These are phyloP conservation scores for Drosophila mimetica DNA, from an alignment of 2,888 invertebrate species.

Conservation along the genomic window DNA sequence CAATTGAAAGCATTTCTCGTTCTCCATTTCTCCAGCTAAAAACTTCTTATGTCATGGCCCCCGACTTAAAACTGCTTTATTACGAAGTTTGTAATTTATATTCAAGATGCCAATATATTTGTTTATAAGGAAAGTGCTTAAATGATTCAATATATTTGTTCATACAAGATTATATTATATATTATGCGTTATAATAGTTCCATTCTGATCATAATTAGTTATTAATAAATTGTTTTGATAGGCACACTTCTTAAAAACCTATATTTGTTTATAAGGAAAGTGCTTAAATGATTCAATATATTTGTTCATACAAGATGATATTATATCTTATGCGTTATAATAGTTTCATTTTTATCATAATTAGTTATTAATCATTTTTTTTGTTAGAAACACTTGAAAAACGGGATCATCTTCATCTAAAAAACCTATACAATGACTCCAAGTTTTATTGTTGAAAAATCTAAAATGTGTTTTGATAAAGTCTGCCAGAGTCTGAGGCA, in stretches of 20 bases:
- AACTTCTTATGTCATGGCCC: constrained; percentile 12
- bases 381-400: no score
- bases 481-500: not conserved
- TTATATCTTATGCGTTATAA: no score
- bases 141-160: not conserved
- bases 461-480: not conserved
- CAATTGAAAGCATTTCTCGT: constrained; percentile 29
- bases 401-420: no score
- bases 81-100: not conserved
- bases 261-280: not conserved
- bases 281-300: not conserved
- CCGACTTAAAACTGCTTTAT: not conserved
- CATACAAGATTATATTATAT: no score
- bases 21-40: constrained; percentile 6
- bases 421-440: no score
- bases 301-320: no score
- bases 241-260: no score
- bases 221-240: no score
- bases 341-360: no score
- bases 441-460: not conserved
- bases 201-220: no score
- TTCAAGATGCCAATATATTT: not conserved
- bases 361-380: no score
- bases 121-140: not conserved
- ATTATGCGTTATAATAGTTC: no score